These are phyloP conservation scores for Masnerella sp. DNA, from an alignment of 2,888 invertebrate species.

Conservation along the genomic window DNA sequence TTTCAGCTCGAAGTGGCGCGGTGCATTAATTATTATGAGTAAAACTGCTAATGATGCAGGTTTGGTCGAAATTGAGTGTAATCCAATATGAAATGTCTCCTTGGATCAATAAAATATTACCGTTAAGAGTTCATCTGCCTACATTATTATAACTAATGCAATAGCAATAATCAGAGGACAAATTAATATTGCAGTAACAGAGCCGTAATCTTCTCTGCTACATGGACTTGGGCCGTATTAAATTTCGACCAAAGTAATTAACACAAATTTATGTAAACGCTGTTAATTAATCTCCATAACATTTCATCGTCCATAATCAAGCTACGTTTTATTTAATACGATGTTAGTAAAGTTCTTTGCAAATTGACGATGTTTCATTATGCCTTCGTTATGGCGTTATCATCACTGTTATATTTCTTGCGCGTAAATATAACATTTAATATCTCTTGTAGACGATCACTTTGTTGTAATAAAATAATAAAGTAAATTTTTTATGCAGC, in stretches of 20 bases:
- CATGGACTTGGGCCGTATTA: conserved; percentile 18
- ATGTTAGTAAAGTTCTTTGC: conserved; percentile 11
- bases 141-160: conserved; percentile 23
- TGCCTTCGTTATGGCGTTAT: no score
- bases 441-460: no score
- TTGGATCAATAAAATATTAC: conserved; percentile 12
- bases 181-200: conserved; percentile 44
- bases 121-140: conserved; percentile 18
- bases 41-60: no score
- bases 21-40: no score
- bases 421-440: no score
- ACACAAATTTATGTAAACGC: conserved; percentile 44
- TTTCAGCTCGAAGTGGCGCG: no score
- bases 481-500: no score
- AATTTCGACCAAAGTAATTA: conserved; percentile 41
- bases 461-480: no score
- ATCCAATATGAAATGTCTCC: not conserved
- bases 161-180: conserved; percentile 28
- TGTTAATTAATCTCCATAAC: conserved; percentile 40
- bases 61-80: no score
- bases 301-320: conserved; percentile 21
- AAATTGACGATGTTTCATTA: not conserved
- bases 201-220: conserved; percentile 13
- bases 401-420: no score
- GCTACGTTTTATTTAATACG: conserved; percentile 14